phyloP scores from a whole-genome alignment of 2,113 vertebrate genomes.

The Semicossyphus pulcher region DNA sequence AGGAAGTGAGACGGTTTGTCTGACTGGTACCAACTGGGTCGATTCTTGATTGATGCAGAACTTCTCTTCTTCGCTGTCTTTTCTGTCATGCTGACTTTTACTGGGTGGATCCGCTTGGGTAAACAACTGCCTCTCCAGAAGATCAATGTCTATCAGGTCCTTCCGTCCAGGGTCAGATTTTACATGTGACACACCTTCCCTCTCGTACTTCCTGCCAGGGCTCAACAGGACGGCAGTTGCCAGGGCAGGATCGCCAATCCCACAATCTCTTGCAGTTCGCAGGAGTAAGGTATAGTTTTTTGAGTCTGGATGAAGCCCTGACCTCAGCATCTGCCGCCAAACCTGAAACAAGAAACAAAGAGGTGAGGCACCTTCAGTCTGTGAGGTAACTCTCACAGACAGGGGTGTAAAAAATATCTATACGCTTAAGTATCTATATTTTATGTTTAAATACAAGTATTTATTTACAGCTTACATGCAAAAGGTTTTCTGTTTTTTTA shows the following conservation, averaged over 20 bases:
- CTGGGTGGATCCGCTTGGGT: slow-evolving; percentile 44
- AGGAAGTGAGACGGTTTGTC: background rate
- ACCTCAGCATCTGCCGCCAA: slow-evolving; percentile 90
- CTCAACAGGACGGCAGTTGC: slow-evolving; percentile 85
- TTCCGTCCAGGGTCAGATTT: slow-evolving; percentile 3
- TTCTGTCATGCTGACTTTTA: background rate
- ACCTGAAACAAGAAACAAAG: slow-evolving; percentile 81
- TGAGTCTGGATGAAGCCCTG: slow-evolving; percentile 85
- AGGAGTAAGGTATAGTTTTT: slow-evolving; percentile 91
- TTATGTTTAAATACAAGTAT: too few species aligned
- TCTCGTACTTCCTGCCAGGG: background rate
- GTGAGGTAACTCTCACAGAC: too few species aligned
- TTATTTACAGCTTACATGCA: too few species aligned
- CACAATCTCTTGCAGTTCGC: slow-evolving; percentile 89
- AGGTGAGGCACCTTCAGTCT: too few species aligned
- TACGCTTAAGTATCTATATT: too few species aligned
- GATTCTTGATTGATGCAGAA: slow-evolving; percentile 3
- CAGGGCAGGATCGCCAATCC: slow-evolving; percentile 82
- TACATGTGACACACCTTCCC: slow-evolving; percentile 14
- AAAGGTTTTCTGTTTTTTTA: too few species aligned
- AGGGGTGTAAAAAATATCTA: too few species aligned
- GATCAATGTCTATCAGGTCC: slow-evolving; percentile 63
- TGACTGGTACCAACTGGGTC: slow-evolving; percentile 30
- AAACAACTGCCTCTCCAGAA: slow-evolving; percentile 87
- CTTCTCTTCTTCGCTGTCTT: background rate